phyloP scores from a whole-genome alignment of 2,797 vertebrate species.

The Propithecus deckenii region DNA sequence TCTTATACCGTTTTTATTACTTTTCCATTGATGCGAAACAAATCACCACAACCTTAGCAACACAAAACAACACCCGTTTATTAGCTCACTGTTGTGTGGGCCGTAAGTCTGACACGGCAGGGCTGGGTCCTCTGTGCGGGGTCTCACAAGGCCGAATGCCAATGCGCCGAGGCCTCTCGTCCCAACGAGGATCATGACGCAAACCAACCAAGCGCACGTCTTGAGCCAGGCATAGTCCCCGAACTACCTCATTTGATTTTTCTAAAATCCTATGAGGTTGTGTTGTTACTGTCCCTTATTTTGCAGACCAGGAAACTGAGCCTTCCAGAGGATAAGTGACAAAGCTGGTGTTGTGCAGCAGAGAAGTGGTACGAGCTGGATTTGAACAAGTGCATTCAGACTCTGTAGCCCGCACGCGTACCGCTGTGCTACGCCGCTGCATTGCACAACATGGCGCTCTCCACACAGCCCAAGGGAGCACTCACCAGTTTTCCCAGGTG shows the following conservation, averaged over 20 bases:
- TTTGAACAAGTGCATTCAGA: background rate
- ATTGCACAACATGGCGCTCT: fast-evolving
- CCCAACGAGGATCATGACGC: background rate
- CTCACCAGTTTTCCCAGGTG: too few species aligned
- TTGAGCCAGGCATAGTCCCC: too few species aligned
- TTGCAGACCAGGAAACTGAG: background rate
- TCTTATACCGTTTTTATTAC: background rate
- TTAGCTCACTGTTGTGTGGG: background rate
- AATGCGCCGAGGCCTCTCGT: background rate
- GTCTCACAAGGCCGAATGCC: background rate
- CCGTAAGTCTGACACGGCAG: fast-evolving
- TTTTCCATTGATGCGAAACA: background rate
- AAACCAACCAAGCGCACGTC: too few species aligned
- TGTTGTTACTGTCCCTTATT: background rate
- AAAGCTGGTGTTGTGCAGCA: too few species aligned
- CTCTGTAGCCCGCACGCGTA: fast-evolving
- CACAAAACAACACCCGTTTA: fast-evolving
- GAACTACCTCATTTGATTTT: too few species aligned
- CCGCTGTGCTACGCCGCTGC: fast-evolving
- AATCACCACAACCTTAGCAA: background rate
- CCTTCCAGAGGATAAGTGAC: background rate
- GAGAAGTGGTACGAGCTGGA: background rate
- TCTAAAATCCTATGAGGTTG: background rate
- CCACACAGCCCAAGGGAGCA: fast-evolving
- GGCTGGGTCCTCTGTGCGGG: background rate